phyloP scores from a whole-genome alignment of 2,797 vertebrate genomes.

The Vipera ursinii region DNA sequence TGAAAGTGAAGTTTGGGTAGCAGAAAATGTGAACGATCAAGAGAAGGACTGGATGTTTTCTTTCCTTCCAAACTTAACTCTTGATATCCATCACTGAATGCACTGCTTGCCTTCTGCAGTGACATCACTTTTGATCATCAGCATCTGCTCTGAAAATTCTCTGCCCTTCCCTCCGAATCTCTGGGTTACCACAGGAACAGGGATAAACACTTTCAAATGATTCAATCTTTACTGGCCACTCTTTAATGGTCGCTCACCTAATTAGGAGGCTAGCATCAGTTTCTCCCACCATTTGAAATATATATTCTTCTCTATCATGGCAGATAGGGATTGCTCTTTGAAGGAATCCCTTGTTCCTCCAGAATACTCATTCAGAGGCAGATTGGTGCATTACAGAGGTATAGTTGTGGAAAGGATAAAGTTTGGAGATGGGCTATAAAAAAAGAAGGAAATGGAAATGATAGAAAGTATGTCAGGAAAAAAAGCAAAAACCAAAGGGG shows the following conservation, averaged over 20 bases:
- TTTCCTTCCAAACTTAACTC: too few relatives aligned
- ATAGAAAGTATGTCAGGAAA: not conserved
- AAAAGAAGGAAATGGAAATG: not conserved
- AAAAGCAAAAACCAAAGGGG: not conserved
- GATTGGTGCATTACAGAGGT: not conserved
- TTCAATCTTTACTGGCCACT: not conserved
- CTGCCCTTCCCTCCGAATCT: not conserved
- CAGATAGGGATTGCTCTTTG: not conserved
- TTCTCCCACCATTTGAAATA: not conserved
- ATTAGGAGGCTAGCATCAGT: not conserved
- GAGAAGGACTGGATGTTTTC: too few relatives aligned
- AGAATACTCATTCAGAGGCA: not conserved
- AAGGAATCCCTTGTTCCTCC: not conserved
- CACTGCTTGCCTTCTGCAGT: too few relatives aligned
- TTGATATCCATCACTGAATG: too few relatives aligned
- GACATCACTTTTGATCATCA: too few relatives aligned
- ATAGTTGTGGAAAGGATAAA: not conserved
- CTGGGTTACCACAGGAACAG: not conserved
- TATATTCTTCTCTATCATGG: not conserved
- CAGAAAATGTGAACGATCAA: too few relatives aligned
- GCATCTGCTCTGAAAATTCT: too few relatives aligned
- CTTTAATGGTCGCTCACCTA: not conserved
- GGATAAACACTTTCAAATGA: not conserved
- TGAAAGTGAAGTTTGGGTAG: too few relatives aligned
- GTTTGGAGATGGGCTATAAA: not conserved